Base-by-base conservation (phyloP, 2,797 vertebrate species). In the Chelon labrosus region DNA sequence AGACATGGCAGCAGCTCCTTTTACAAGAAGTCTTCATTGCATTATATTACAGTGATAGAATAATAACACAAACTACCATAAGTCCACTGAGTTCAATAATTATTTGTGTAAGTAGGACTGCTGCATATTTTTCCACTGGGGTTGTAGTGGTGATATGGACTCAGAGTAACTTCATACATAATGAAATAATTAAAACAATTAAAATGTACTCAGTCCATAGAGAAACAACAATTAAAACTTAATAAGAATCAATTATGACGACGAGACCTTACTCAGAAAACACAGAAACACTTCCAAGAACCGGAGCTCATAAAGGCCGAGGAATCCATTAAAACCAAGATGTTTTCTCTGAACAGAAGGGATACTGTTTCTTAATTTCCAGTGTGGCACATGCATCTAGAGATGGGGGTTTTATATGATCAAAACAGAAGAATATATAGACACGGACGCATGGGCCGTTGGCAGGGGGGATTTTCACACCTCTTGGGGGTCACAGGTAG, bases 241-340 rank as follows among this genome's bases (percentile, higher is more conserved):
- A 84, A 89, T 83, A 79, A 86, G 66, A 85, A 88, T 82, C 75
- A 85, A 85, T 87, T 86, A 81, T 65, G 77, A 61, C 62, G 77
- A 58, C 41, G 37, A 73, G 87, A 90, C 68, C 61, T 82, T 79
- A 73, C 70, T 83, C 73, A 74, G 70, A 77, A 85, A 77, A 73
- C 44, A 52, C 31, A 61, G 74, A 84, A 86, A 73, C 73, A 87
- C 82, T 85, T 80, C 64, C 54, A 83, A 75, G 73, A 82, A 82
- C 76, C 75, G 81, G 58, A 79, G 79, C 77, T 81, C 80, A 85
- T 85, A 84, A 90, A 86, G n/a, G n/a, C n/a, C n/a, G n/a, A n/a
- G n/a, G 81, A 91, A 86, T 82, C 78, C 58, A 87, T 86, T 88
- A 85, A 85, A 86, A 79, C 75, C 69, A 77, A 73, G 65, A 77